These are phyloP conservation scores for Pan troglodytes DNA, from an alignment of 2,113 vertebrate species.

Conservation along the genomic window NHGRI_mPanTro3-v2.1_pri NC_072402.2:45807001-45807500, in stretches of 20 bases:
- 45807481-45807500: no score
- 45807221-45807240: background rate
- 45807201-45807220: background rate
- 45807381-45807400: background rate
- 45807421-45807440: background rate
- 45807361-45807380: background rate
- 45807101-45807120: background rate
- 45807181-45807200: background rate
- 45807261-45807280: background rate
- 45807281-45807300: background rate
- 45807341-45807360: rapidly evolving
- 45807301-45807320: background rate
- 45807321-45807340: background rate
- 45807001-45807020: background rate
- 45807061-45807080: background rate
- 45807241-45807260: slow-evolving; percentile 7
- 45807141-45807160: background rate
- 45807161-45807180: background rate
- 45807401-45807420: background rate
- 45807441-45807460: background rate
- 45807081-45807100: background rate
- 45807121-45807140: background rate
- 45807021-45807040: background rate
- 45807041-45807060: background rate
- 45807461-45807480: background rate